Base-by-base conservation (phyloP, 2,113 vertebrate genomes). In the Clarias gariepinus region DNA sequence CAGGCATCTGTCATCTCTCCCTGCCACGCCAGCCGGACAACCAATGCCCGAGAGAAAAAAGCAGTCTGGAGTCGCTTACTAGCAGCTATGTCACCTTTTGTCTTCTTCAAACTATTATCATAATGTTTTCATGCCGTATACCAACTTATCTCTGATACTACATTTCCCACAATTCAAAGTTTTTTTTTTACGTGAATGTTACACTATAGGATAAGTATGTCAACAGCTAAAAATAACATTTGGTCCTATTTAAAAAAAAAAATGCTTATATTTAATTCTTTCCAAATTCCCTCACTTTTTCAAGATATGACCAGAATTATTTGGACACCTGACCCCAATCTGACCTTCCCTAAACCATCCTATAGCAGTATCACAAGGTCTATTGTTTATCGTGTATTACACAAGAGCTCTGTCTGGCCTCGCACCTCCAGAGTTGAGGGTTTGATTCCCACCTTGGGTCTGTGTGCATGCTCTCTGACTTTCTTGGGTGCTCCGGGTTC, bases 1-100 rank as follows among this genome's bases (percentile, higher is more conserved):
- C 58, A 3, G 69, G 71, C 83, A 84, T 89, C 74, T 81, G 76
- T 87, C 85, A 89, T 68, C 47, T 18, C 57, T 36, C 41, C 47
- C 53, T 79, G 53, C 77, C 69, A 28, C 28, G 52, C 71, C 68
- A 76, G 69, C 25, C 63, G 19, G 82, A 84, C 52, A 30, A 57
- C 28, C 7, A 68, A 23, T 41, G 55, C 81, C 82, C 64, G 71
- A 58, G 61, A 73, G 74, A 77, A 41, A 36, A 52, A 57, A 81
- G 53, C 8, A 47, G 63, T 60, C 55, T 28, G 55, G 55, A 74
- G 78, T 73, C 57, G n/a, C 68, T 71, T 66, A 61, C 16, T 58
- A 33, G 21, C 30, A 47, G 76, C 52, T 18, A 47, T 55, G 64
- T 52, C 47, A 10, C 57, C 58, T 64, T 84, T 30, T 64, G 23